Evolutionary conservation across 64 coral and sea anemone genomes (phyloP).

Genomic region (Montipora capricornis): DNA sequence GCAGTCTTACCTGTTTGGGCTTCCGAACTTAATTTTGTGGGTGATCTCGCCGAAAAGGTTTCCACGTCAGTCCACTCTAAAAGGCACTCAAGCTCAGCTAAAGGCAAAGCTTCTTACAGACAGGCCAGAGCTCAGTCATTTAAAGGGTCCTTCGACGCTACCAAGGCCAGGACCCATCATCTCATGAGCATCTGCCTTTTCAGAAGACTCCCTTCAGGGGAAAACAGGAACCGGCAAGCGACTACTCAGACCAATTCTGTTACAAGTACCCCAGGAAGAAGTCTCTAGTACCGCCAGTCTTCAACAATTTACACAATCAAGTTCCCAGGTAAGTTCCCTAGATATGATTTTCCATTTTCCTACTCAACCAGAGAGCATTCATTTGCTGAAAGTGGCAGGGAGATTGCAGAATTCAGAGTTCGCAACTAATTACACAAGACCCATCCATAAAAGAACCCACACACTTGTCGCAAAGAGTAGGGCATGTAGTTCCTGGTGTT

Average conservation of each 20-base stretch:
- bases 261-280: background rate
- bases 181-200: constrained; percentile 16
- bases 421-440: background rate
- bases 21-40: no score
- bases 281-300: background rate
- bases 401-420: background rate
- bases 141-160: no score
- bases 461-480: no score
- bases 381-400: background rate
- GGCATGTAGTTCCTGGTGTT: no score
- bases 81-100: no score
- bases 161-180: background rate
- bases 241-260: constrained; percentile 4
- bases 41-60: no score
- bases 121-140: no score
- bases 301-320: background rate
- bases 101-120: no score
- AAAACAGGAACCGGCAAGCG: background rate
- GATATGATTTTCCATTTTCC: background rate
- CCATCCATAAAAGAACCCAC: background rate
- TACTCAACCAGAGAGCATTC: no score
- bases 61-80: no score
- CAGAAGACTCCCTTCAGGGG: background rate
- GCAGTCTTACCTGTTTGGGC: background rate
- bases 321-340: background rate